Evolutionary conservation across 2,797 vertebrate species (phyloP), one percentile per base, ranked within the genome.

Genomic region (Pterois miles): DNA sequence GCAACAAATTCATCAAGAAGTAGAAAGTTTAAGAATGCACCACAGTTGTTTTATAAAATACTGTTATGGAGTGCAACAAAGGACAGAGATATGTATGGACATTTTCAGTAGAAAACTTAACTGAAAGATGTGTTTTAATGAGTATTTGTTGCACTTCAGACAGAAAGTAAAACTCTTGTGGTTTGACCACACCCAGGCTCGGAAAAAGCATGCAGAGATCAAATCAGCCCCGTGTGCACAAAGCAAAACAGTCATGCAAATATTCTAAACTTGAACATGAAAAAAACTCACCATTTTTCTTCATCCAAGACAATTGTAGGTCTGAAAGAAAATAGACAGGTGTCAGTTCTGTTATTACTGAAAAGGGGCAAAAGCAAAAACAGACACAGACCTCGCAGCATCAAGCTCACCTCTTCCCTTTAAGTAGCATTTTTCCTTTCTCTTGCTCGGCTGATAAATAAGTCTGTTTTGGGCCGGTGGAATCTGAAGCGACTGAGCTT

Each of bases 241-340:
- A 76, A 18, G 58, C 6, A 36, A 0, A 81, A 72, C 6, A 12
- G 5, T 50, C 23, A 62, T 23, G n/a, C 29, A 64, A 29, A 66
- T 29, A 34, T n/a, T 31, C 36, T 7, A 3, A 4, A 81, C 4
- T 53, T 34, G 0, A n/a, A n/a, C n/a, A n/a, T n/a, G n/a, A n/a
- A n/a, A n/a, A 29, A 65, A 67, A 94, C 94, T 95, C 65, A 96
- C 95, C 92, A 94, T 93, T 96, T 96, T 22, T 96, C 95, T 64
- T 96, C 95, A 9, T 96, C 95, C 0, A 91, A 59, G 76, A 94
- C 93, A 10, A 95, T 87, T 2, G 92, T 77, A 4, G 88, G 92
- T 81, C 95, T 96, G 90, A 74, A 94, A 93, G 48, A 84, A 58
- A 88, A 82, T 57, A 79, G 48, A 67, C n/a, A 78, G 29, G 25